Conservation (phyloP, 2,113 vertebrate genomes). For the Sylvia atricapilla region DNA sequence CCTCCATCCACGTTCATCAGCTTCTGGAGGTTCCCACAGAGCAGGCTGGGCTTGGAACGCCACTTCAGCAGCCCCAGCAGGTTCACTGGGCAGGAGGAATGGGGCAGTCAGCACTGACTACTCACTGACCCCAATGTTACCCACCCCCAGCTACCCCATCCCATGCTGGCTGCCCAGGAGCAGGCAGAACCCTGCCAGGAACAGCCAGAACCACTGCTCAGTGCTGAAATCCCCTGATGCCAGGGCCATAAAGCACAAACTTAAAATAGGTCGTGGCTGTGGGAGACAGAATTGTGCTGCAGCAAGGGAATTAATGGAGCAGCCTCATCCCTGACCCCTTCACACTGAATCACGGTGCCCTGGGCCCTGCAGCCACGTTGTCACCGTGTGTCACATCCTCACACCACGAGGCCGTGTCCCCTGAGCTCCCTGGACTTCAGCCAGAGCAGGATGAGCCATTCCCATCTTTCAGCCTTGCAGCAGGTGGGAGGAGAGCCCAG, state of each 20-base stretch:
- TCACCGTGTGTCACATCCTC: background rate
- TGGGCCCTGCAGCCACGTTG: background rate
- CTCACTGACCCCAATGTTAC: fast-evolving
- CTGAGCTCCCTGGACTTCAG: background rate
- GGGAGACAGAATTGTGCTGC: background rate
- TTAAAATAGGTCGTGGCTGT: background rate
- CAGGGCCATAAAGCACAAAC: background rate
- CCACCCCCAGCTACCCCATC: fast-evolving
- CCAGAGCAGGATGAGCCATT: background rate
- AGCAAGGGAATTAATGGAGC: background rate
- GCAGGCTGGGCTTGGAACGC: conserved; percentile 60
- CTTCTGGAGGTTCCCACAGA: conserved; percentile 54
- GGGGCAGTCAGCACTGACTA: background rate
- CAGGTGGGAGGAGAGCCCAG: fast-evolving
- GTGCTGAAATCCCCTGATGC: background rate
- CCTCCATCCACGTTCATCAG: conserved; percentile 68
- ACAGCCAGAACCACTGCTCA: background rate
- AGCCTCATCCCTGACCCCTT: background rate
- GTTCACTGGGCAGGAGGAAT: background rate
- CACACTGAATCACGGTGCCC: fast-evolving
- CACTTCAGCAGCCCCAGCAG: conserved; percentile 67
- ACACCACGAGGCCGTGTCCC: background rate
- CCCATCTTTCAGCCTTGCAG: background rate
- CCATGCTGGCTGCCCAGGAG: background rate
- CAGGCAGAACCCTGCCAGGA: background rate